Percentiles rank a stretch among this genome's conserved stretches.
These are phyloP conservation scores for Brachyhypopomus gauderio DNA, from an alignment of 2,113 vertebrate genomes.

Conservation along the genomic window DNA sequence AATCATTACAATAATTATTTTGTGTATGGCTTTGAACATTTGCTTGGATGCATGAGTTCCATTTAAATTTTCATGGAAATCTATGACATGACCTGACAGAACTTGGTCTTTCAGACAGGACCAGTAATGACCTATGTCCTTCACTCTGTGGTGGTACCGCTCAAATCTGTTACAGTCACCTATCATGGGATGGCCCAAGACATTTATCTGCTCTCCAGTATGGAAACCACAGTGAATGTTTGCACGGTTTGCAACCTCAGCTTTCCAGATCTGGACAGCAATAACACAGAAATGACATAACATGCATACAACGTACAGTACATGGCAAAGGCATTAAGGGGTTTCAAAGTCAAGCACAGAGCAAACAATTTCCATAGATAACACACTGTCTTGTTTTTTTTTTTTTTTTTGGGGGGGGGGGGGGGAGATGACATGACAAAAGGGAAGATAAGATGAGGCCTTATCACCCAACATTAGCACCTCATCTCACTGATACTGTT, in stretches of 20 bases:
- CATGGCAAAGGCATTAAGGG: background rate
- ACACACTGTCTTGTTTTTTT: background rate
- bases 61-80: background rate
- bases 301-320: background rate
- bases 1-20: background rate
- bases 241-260: background rate
- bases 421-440: no score
- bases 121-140: background rate
- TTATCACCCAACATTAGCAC: background rate
- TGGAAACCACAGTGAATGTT: background rate
- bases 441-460: background rate
- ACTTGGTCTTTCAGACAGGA: background rate
- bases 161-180: background rate
- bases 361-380: no score
- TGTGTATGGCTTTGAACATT: background rate
- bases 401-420: no score
- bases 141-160: background rate
- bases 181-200: background rate
- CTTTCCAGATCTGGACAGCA: background rate
- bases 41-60: background rate
- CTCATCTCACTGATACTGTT: background rate
- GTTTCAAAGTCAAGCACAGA: no score
- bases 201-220: slow-evolving; percentile 1
- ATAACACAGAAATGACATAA: background rate
- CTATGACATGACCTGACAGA: background rate